phyloP scores from a whole-genome alignment of 2,797 vertebrate genomes.

The Molossus alvarezi region DNA sequence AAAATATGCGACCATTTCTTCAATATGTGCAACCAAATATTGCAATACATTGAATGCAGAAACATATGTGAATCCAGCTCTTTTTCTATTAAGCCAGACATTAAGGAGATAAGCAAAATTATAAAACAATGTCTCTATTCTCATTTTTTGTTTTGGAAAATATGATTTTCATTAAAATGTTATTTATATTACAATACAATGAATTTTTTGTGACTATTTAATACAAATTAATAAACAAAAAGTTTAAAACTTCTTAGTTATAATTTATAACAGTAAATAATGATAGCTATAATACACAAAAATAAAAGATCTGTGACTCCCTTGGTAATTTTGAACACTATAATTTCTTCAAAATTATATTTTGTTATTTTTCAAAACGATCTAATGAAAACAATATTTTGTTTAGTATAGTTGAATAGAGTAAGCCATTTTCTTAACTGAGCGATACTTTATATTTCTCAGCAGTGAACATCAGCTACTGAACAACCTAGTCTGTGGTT shows the following conservation, averaged over 20 bases:
- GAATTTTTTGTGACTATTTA: not conserved
- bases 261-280: not conserved
- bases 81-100: not conserved
- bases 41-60: not conserved
- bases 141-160: slow-evolving; percentile 61
- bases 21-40: not conserved
- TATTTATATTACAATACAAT: not conserved
- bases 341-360: slow-evolving; percentile 52
- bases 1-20: not conserved
- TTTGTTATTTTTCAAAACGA: not conserved
- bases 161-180: slow-evolving; percentile 19
- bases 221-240: slow-evolving; percentile 25
- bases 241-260: not conserved
- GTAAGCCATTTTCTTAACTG: slow-evolving; percentile 18
- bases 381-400: not conserved
- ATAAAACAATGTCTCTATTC: not conserved
- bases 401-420: not conserved
- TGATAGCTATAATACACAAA: not conserved
- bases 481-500: not conserved
- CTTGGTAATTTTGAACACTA: not conserved
- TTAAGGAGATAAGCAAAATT: not conserved
- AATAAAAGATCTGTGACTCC: slow-evolving; percentile 4
- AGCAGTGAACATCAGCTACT: not conserved
- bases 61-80: not conserved
- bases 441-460: slow-evolving; percentile 43